Evolutionary conservation across 2,888 invertebrate genomes (phyloP), one percentile per base, ranked within the genome.

Genomic region (Syrista parreyssii): DNA sequence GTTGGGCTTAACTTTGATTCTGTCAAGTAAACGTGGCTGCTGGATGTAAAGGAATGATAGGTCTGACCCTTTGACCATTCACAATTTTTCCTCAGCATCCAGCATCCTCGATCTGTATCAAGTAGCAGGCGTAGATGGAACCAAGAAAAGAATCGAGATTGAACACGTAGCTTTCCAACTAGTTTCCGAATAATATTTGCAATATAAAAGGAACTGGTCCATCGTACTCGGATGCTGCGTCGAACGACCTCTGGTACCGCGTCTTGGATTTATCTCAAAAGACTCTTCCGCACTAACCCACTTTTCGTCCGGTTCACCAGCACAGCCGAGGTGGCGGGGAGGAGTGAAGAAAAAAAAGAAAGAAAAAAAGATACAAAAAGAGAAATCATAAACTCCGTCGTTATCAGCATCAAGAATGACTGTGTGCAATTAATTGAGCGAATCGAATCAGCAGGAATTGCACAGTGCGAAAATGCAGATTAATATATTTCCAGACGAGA

Each of bases 61-160:
- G 55, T 55, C 55, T 23, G 23, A 23, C 23, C 55, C 23, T 23
- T 55, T 55, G 55, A 55, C 55, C 9, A 55, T 55, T 55, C 9
- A 55, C 23, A 55, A 55, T 55, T 55, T 55, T 55, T 55, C 55
- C 15, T 6, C 55, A 23, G 55, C 23, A 55, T 55, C 55, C 55
- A 55, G 55, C 23, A 55, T 23, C 55, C 23, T 6, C 40, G 2
- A 1, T 36, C 55, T 23, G 6, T 23, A 55, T 55, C 55, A 23
- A 23, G 55, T 23, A 23, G 55, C 1, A 23, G 2, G 1, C 23
- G 23, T 23, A 23, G 55, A 55, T 55, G 2, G 6, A 23, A 2
- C 55, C 55, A 55, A 81, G 79, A 86, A 85, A 85, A 78, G 82
- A 79, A 40, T 79, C 79, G 68, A 79, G 83, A 86, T 86, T 84